These are phyloP conservation scores for Galendromus occidentalis DNA, from an alignment of 1,140 invertebrate species.

Conservation along the genomic window DNA sequence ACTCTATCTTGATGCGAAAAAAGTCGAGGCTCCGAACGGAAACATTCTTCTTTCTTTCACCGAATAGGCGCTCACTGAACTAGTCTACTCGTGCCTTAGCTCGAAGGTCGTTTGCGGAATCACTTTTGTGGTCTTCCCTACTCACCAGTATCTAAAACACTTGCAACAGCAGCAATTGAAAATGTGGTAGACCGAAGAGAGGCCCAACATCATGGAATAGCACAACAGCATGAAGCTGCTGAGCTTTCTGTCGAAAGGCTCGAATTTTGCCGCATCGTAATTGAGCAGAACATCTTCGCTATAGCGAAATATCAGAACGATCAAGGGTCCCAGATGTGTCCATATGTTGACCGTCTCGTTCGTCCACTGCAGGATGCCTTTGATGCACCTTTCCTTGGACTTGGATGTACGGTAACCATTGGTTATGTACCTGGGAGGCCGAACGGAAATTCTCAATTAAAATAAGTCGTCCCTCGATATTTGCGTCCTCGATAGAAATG, in stretches of 20 bases:
- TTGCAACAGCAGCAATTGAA: background rate
- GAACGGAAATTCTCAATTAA: too few relatives aligned
- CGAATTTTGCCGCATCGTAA: background rate
- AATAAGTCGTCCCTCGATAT: too few relatives aligned
- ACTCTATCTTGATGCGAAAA: too few relatives aligned
- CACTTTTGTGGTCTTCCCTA: too few relatives aligned
- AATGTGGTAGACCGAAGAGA: background rate
- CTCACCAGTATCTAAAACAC: conserved; percentile 4
- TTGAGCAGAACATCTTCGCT: background rate
- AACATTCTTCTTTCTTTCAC: too few relatives aligned
- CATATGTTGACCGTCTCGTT: conserved; percentile 1
- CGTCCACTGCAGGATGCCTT: background rate
- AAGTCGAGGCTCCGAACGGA: too few relatives aligned
- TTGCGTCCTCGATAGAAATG: too few relatives aligned
- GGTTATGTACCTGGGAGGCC: background rate
- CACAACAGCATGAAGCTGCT: background rate
- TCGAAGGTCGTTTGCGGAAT: too few relatives aligned
- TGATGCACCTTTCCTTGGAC: background rate
- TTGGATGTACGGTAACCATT: background rate
- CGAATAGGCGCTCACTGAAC: too few relatives aligned
- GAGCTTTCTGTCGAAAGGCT: background rate
- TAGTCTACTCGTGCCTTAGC: too few relatives aligned
- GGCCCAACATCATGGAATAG: background rate
- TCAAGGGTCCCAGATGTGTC: background rate
- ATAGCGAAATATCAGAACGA: background rate